A percentile compares a stretch with the other conserved stretches of the same genome.
Conservation (phyloP, 2,888 invertebrate genomes). For the Leuctra nigra region DNA sequence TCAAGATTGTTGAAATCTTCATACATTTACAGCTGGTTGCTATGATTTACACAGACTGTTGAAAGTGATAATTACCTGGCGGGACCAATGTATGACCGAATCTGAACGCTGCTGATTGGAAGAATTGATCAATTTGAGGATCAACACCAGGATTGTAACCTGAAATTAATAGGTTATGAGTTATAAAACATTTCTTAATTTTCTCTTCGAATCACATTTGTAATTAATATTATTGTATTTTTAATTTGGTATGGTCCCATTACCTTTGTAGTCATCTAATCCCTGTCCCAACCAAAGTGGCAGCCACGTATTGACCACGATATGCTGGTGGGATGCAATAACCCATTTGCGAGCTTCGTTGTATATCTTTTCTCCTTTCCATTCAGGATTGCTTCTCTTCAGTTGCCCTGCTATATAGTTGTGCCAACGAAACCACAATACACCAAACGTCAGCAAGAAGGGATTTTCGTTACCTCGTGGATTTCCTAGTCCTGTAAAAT, state of each 20-base stretch:
- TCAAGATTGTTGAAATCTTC: no score
- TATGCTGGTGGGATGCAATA: slow-evolving; percentile 47
- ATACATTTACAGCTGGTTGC: no score
- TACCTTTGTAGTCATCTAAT: slow-evolving; percentile 35
- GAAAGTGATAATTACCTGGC: slow-evolving; percentile 39
- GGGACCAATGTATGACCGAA: slow-evolving; percentile 54
- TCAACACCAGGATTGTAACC: slow-evolving; percentile 48
- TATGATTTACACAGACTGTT: no score
- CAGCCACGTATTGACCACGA: slow-evolving; percentile 47
- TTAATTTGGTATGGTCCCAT: no score
- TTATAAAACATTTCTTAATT: no score
- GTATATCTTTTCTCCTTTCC: slow-evolving; percentile 45
- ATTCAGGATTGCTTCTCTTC: slow-evolving; percentile 35
- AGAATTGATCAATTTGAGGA: slow-evolving; percentile 54
- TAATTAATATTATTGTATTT: no score
- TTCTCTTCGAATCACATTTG: no score
- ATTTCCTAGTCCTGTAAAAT: slow-evolving; percentile 44
- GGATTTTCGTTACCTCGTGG: slow-evolving; percentile 50
- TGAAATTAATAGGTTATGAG: slow-evolving; percentile 31
- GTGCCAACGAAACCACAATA: slow-evolving; percentile 51
- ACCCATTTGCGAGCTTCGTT: slow-evolving; percentile 52
- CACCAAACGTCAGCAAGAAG: slow-evolving; percentile 45
- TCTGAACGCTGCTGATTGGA: slow-evolving; percentile 54
- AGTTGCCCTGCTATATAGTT: slow-evolving; percentile 44
- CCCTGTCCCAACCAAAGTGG: slow-evolving; percentile 40